Conservation (phyloP, 2,888 invertebrate genomes). For the Schizotus pectinicornis region DNA sequence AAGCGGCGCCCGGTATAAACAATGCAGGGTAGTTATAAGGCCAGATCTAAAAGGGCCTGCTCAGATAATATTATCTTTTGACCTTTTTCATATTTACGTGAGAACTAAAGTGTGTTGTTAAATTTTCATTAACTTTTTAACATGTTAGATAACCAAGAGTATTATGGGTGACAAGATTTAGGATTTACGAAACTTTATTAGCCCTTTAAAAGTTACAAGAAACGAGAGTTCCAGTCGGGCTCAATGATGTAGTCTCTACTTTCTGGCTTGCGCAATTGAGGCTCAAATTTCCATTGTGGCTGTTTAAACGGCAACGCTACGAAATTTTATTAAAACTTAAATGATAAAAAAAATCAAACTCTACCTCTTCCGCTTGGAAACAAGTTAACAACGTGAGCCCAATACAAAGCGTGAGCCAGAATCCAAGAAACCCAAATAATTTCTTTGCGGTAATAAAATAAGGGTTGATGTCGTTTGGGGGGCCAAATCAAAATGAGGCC, state of each 20-base stretch:
- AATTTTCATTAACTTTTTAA: too few species aligned
- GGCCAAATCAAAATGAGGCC: not conserved
- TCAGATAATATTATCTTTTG: too few species aligned
- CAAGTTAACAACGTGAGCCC: slow-evolving; percentile 45
- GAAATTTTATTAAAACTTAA: slow-evolving; percentile 20
- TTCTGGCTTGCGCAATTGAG: slow-evolving; percentile 47
- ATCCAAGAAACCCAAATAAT: slow-evolving; percentile 43
- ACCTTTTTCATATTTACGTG: too few species aligned
- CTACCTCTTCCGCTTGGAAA: slow-evolving; percentile 49
- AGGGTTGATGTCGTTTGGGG: not conserved
- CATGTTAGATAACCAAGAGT: too few species aligned
- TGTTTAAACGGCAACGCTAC: slow-evolving; percentile 44
- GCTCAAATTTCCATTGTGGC: slow-evolving; percentile 49
- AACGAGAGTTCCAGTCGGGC: slow-evolving; percentile 53
- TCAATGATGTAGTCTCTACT: slow-evolving; percentile 54
- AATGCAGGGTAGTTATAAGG: too few species aligned
- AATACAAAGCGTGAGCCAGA: slow-evolving; percentile 48
- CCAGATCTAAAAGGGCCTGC: too few species aligned
- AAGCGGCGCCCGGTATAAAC: not conserved
- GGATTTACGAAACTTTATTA: too few species aligned
- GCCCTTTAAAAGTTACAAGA: not conserved
- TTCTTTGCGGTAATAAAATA: slow-evolving; percentile 34
- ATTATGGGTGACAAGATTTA: too few species aligned
- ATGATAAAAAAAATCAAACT: not conserved
- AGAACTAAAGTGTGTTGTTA: too few species aligned